Percentiles rank a stretch among this genome's conserved stretches.
These are phyloP conservation scores for Lasiurus borealis DNA, from an alignment of 2,113 vertebrate species.

Conservation along the genomic window DNA sequence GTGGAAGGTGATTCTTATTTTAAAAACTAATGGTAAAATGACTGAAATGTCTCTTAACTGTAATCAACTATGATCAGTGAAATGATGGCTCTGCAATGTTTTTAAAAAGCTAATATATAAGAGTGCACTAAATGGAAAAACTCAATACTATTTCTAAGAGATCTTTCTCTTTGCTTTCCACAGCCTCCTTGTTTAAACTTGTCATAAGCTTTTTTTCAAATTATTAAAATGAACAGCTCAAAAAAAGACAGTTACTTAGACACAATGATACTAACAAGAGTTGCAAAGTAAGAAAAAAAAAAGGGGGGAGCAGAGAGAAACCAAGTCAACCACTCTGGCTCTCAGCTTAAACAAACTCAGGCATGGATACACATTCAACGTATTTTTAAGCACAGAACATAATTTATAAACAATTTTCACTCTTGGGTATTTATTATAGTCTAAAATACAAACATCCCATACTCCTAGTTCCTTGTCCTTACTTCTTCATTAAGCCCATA, in stretches of 20 bases:
- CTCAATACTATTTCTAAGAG: background rate
- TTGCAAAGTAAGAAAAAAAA: background rate
- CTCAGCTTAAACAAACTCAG: background rate
- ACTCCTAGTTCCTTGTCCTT: background rate
- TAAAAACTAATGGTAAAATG: constrained; percentile 37
- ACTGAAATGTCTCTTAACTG: background rate
- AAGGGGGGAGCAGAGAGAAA: background rate
- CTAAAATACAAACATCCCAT: constrained; percentile 14
- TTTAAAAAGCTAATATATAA: background rate
- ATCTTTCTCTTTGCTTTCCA: background rate
- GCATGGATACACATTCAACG: background rate
- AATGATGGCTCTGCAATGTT: background rate
- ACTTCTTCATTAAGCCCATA: background rate
- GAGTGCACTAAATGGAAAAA: background rate
- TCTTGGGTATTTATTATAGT: background rate
- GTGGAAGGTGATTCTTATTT: background rate
- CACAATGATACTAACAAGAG: background rate
- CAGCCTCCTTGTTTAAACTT: constrained; percentile 19
- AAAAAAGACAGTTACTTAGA: background rate
- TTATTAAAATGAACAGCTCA: background rate
- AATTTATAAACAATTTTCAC: background rate
- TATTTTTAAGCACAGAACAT: background rate
- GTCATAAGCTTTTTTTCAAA: background rate
- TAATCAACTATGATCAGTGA: background rate
- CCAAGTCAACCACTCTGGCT: background rate